phyloP scores from a whole-genome alignment of 2,113 vertebrate species.

The Gorsachius goisagi region DNA sequence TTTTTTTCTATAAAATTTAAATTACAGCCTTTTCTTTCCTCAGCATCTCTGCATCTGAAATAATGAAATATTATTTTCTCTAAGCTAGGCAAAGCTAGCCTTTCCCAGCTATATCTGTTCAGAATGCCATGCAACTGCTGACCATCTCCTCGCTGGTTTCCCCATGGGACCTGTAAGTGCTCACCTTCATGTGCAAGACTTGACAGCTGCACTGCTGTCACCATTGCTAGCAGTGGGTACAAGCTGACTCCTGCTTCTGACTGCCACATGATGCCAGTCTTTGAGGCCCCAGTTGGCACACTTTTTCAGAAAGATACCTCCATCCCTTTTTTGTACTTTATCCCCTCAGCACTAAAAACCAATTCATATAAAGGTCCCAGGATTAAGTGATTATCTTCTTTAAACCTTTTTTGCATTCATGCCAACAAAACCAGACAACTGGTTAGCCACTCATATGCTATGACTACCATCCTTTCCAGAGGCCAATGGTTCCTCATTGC shows the following conservation, averaged over 20 bases:
- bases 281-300: background rate
- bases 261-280: background rate
- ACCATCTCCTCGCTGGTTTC: background rate
- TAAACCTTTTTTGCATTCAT: background rate
- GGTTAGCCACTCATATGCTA: background rate
- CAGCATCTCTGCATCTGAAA: background rate
- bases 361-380: background rate
- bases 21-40: background rate
- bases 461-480: background rate
- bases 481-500: background rate
- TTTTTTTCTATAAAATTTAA: background rate
- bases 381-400: background rate
- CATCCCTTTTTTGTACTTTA: background rate
- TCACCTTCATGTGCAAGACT: background rate
- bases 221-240: background rate
- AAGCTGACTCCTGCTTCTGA: too few species aligned
- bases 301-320: background rate
- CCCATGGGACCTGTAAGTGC: background rate
- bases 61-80: background rate
- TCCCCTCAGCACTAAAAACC: background rate
- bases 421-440: background rate
- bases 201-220: background rate
- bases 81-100: background rate
- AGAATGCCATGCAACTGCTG: background rate
- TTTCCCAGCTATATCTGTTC: background rate